Conservation (phyloP, 30 jellyfish, hydroid and myxozoan species). For the Cassiopea xamachana region DNA sequence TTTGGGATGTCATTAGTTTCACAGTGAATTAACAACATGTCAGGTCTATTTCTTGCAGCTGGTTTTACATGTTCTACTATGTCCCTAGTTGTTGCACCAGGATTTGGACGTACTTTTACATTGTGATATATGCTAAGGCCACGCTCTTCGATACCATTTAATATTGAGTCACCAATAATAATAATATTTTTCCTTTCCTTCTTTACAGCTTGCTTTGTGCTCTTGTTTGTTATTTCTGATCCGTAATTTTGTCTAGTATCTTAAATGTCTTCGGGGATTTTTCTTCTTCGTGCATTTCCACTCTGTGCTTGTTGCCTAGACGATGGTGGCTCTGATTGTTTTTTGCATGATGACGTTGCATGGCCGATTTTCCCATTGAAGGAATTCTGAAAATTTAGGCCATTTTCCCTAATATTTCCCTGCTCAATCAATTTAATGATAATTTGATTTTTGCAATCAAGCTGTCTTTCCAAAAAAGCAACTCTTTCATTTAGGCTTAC, state of each 20-base stretch:
- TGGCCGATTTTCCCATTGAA: background rate
- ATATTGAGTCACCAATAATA: background rate
- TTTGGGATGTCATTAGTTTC: background rate
- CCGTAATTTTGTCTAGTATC: background rate
- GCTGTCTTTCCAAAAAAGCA: background rate
- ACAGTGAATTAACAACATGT: background rate
- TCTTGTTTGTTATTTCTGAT: background rate
- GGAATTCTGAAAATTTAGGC: background rate
- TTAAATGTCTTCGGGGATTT: background rate
- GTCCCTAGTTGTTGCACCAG: slow-evolving; percentile 47
- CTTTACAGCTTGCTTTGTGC: background rate
- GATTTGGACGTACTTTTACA: slow-evolving; percentile 10
- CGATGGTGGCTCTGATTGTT: background rate
- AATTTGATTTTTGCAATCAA: background rate
- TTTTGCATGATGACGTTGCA: background rate
- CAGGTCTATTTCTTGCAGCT: slow-evolving; percentile 18
- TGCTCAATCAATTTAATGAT: background rate
- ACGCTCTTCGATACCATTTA: slow-evolving; percentile 12
- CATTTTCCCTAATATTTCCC: background rate
- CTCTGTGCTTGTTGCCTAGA: background rate
- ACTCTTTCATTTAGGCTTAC: background rate
- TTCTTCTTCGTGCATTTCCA: background rate
- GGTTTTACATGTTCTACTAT: slow-evolving; percentile 32
- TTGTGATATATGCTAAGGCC: slow-evolving; percentile 25
- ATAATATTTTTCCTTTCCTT: background rate